Evolutionary conservation across 2,113 vertebrate species (phyloP).

Genomic region (Peromyscus californicus): DNA sequence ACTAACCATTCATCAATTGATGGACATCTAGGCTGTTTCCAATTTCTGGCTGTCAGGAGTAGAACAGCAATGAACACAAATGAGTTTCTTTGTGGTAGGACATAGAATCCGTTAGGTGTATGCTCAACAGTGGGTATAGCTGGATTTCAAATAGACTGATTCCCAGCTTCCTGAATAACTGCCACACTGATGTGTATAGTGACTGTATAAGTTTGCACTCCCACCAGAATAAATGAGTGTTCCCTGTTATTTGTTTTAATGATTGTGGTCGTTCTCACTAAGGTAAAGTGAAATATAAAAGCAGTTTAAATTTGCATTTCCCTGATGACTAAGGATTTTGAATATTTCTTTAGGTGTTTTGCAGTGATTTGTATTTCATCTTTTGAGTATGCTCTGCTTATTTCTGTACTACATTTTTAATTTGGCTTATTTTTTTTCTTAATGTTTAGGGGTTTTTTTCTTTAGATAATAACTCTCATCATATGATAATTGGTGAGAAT

Average conservation of each 20-base stretch:
- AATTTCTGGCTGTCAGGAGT: background rate
- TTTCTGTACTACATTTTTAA: no score
- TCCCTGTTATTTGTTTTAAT: no score
- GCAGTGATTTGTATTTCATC: no score
- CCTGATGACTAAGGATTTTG: no score
- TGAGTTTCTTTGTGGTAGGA: background rate
- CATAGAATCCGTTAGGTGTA: background rate
- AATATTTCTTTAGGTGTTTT: no score
- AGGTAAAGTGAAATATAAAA: background rate
- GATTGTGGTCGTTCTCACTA: background rate
- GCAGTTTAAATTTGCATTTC: background rate
- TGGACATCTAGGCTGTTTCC: background rate
- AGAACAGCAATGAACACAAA: background rate
- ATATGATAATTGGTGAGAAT: background rate
- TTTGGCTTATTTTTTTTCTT: background rate
- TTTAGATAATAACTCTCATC: background rate
- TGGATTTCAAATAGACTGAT: background rate
- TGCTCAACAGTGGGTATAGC: background rate
- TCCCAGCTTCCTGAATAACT: no score
- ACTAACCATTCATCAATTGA: no score
- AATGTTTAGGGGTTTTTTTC: background rate
- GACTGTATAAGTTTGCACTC: no score
- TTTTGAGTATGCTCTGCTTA: no score
- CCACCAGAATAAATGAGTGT: no score
- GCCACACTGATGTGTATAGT: no score